Evolutionary conservation across 2,113 vertebrate genomes (phyloP), one percentile per base, ranked within the genome.

Genomic region (Tretioscincus oriximinensis): DNA sequence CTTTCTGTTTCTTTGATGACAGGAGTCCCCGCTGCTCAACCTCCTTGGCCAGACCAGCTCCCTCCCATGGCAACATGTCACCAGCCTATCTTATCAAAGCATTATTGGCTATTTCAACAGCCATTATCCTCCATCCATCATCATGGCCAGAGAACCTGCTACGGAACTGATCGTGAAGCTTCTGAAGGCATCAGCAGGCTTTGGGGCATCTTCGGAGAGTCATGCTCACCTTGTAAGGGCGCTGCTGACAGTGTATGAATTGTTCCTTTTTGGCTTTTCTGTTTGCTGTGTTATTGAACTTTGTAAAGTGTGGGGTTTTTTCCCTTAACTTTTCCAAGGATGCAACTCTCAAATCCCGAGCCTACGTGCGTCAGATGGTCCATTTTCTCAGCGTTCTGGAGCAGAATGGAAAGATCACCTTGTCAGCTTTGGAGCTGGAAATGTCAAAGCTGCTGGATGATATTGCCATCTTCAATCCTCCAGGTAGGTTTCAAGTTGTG

Each of bases 41-140:
- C 96, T 99, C 4, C 94, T 99, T 80, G 97, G 96, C 70, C 98
- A 99, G 91, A 96, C 96, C 66, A 95, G 94, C 78, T 97, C 96
- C 58, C 94, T 99, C 63, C 97, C 98, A 1, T 99, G 98, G 97
- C 95, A 99, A 71, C 95, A 97, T 4, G 94, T 99, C 91, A 97
- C 97, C 89, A 90, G 95, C 65, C 92, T 95, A 1, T 97, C 98
- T 0, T 99, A 98, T 31, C 95, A 97, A 81, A 96, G 96, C 74
- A 94, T 98, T 87, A 93, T 97, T 73, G 90, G 89, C 85, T 99
- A 99, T 80, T 96, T 98, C 70, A 96, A 92, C 90, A 98, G 94
- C 83, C 98, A 99, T 87, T 99, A 99, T 83, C 94, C 97, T 47
- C 95, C 97, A 0, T 95, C 96, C 2, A 87, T 98, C 80, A 91